Percentiles rank a stretch among this genome's conserved stretches.
Conservation (phyloP, 2,113 vertebrate species). For the Oreotrochilus melanogaster region DNA sequence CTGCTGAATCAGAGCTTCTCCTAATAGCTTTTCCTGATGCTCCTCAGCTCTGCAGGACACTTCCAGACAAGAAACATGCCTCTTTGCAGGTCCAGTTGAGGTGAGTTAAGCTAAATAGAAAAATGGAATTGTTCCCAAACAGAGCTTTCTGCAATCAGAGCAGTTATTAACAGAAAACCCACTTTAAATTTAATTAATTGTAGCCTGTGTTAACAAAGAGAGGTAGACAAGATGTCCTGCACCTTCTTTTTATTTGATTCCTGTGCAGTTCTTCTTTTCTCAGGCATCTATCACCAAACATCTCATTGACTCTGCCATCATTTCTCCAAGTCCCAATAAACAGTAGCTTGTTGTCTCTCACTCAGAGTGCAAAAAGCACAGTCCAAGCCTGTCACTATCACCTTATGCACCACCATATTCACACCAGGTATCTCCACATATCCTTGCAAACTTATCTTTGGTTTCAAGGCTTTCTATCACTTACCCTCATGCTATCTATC, state of each 20-base stretch:
- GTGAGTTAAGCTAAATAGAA: neutral
- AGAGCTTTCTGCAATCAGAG: neutral
- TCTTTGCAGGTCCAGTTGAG: neutral
- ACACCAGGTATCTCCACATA: neutral
- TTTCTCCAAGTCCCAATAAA: neutral
- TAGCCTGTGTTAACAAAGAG: neutral
- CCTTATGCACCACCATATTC: neutral
- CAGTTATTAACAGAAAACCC: neutral
- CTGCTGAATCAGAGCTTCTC: neutral
- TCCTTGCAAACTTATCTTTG: neutral
- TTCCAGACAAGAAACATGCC: neutral
- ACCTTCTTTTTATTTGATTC: fast-evolving
- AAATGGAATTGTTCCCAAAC: neutral
- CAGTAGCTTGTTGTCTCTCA: neutral
- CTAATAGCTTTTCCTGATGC: neutral
- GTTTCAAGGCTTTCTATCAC: neutral
- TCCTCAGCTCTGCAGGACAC: neutral
- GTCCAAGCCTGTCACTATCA: neutral
- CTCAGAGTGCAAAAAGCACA: neutral
- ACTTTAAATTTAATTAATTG: neutral
- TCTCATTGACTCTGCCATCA: neutral
- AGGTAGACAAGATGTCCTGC: neutral
- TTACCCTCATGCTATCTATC: neutral
- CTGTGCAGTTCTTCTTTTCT: neutral
- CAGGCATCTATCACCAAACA: fast-evolving